Evolutionary conservation across 2,797 vertebrate genomes (phyloP).

Genomic region (Ptychobarbus kaznakovi): DNA sequence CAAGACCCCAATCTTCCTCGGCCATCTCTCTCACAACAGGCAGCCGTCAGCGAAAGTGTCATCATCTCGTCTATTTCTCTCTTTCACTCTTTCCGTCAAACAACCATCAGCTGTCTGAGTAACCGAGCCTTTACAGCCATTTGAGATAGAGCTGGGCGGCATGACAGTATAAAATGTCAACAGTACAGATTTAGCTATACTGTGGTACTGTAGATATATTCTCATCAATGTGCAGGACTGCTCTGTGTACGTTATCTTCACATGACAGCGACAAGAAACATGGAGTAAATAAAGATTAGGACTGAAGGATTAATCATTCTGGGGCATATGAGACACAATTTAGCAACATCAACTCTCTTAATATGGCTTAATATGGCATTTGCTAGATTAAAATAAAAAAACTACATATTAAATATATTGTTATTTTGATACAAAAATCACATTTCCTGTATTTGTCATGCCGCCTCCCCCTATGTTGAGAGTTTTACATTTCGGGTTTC

Average conservation of each 20-base stretch:
- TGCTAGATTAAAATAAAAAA: neutral
- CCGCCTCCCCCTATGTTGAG: neutral
- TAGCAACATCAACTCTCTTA: neutral
- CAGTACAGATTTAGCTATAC: neutral
- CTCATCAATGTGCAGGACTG: neutral
- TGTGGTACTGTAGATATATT: neutral
- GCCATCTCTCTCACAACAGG: slow-evolving; percentile 35
- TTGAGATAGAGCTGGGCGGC: slow-evolving; percentile 1
- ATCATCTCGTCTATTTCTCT: slow-evolving; percentile 26
- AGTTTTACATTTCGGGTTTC: neutral
- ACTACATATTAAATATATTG: neutral
- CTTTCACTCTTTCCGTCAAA: slow-evolving; percentile 9
- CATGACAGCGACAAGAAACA: slow-evolving; percentile 6
- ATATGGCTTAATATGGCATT: neutral
- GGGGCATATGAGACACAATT: neutral
- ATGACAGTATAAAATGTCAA: slow-evolving; percentile 29
- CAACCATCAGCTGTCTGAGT: slow-evolving; percentile 16
- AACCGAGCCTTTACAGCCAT: neutral
- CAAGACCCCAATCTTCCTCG: slow-evolving; percentile 53
- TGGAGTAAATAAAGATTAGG: slow-evolving; percentile 6
- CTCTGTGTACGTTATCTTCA: neutral
- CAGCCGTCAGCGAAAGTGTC: slow-evolving; percentile 8
- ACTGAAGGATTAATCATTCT: neutral
- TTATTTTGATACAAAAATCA: neutral
- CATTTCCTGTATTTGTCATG: slow-evolving; percentile 1